Evolutionary conservation across 1,140 invertebrate species (phyloP).

Genomic region (Drosophila tani): DNA sequence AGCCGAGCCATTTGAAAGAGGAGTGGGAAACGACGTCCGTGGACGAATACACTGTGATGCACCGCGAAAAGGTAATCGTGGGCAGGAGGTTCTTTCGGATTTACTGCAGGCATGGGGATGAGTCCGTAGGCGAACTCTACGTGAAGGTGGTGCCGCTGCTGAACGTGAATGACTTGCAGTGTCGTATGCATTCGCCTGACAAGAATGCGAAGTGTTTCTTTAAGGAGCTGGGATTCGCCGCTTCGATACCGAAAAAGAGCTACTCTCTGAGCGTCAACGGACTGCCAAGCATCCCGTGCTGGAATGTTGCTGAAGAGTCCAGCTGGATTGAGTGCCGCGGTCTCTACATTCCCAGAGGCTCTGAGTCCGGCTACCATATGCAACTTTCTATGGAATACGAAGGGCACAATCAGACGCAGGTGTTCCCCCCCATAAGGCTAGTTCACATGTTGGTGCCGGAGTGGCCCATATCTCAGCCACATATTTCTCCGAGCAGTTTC

Average conservation of each 20-base stretch:
- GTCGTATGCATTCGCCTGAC: not conserved
- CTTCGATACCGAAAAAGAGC: not conserved
- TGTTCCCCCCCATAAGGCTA: not conserved
- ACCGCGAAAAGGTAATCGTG: not conserved
- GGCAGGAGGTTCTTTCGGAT: not conserved
- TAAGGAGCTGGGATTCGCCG: not conserved
- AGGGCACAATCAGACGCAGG: conserved; percentile 3
- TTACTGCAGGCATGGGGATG: not conserved
- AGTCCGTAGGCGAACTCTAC: not conserved
- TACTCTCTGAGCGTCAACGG: conserved; percentile 1
- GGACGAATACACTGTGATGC: conserved; percentile 5
- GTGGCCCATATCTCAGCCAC: not conserved
- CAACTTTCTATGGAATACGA: conserved; percentile 7
- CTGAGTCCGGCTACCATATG: not conserved
- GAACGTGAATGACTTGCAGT: not conserved
- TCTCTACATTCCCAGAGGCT: not conserved
- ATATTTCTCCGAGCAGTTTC: not conserved
- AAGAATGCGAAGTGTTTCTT: not conserved
- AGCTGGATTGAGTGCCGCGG: not conserved
- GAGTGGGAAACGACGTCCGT: not conserved
- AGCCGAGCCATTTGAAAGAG: not conserved
- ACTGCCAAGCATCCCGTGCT: not conserved
- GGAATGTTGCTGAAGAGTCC: not conserved
- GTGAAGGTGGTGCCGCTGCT: not conserved
- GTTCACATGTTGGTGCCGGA: not conserved